Evolutionary conservation across 37 sponge, comb jelly and placozoan genomes (phyloP), one percentile per base, ranked within the genome.

Genomic region (Ianthella basta): DNA sequence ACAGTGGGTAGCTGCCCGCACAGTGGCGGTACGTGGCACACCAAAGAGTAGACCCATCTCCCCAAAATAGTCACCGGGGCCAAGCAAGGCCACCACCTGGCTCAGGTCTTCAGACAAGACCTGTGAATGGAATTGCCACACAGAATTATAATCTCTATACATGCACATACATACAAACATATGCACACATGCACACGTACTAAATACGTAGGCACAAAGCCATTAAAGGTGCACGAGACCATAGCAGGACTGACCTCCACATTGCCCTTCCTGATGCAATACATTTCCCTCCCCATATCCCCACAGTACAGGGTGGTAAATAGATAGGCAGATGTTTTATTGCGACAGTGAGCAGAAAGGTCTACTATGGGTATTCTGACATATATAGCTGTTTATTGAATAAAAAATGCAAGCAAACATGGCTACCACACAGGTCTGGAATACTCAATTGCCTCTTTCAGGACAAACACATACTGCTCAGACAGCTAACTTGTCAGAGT

Each of bases 221-320:
- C n/a, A n/a, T n/a, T n/a, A n/a, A n/a, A n/a, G n/a, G n/a, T n/a
- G n/a, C n/a, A n/a, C n/a, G n/a, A n/a, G n/a, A n/a, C n/a, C n/a
- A n/a, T n/a, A n/a, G n/a, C n/a, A n/a, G n/a, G 23, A 41, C 61
- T 15, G 25, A 93, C 94, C 84, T 94, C 94, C 24, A 94, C 89
- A 68, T 83, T 80, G 19, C 94, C 94, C 80, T 60, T 87, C 37
- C 74, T 82, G 21, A 94, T 56, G 61, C 75, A 88, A 68, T 90
- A 94, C 89, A 94, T 88, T 81, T 94, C 91, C 44, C 84, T 87
- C 27, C 88, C 80, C 89, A 94, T 94, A 35, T 94, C 94, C 55
- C 94, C 88, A 59, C 56, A 27, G 55, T 94, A 94, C 41, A 91
- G 69, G 14, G 91, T 60, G 83, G 88, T 65, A 88, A 87, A 92